Evolutionary conservation across 2,888 invertebrate species (phyloP), one percentile per base, ranked within the genome.

Genomic region (Nomada hirtipes): DNA sequence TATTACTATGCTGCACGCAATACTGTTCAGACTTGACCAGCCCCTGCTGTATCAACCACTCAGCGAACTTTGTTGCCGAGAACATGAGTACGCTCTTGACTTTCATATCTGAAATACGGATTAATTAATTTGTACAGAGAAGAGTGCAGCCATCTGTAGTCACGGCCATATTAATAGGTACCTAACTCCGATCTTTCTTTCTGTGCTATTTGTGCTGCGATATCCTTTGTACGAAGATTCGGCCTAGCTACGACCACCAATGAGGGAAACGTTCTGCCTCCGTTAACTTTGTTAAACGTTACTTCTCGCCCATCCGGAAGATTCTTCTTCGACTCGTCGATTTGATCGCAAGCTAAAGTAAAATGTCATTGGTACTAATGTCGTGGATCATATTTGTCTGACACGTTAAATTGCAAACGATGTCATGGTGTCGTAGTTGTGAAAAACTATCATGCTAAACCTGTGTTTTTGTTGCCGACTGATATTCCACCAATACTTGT

Each of bases 11-110:
- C 70, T 96, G 94, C 0, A 95, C 94, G 90, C 98, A 98, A 92
- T 95, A 96, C 92, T 98, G 98, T 90, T 97, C 97, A 0, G 97
- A 96, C 52, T 97, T 95, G 2, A 98, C 96, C 1, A 98, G 92
- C 0, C 98, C 98, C 92, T 97, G 97, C 91, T 98, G 98, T 78
- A 98, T 97, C 69, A 98, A 95, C 98, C 98, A 98, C 94, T 98
- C 98, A 0, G 97, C 97, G 91, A 98, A 98, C 94, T 97, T 97
- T 85, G 97, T 96, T 0, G 98, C 96, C 0, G 96, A 96, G 91
- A 97, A 96, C 96, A 97, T 97, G 18, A 98, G 94, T 4, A 98
- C 97, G 1, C 96, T 95, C 93, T 98, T 98, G 1, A 98, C 98
- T 93, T 97, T 97, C 55, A 96, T 95, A 94, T 98, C 98, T 94